Percentiles rank a stretch among this genome's conserved stretches.
Conservation (phyloP, 2,113 vertebrate genomes). For the Apistogramma diplotaenia region DNA sequence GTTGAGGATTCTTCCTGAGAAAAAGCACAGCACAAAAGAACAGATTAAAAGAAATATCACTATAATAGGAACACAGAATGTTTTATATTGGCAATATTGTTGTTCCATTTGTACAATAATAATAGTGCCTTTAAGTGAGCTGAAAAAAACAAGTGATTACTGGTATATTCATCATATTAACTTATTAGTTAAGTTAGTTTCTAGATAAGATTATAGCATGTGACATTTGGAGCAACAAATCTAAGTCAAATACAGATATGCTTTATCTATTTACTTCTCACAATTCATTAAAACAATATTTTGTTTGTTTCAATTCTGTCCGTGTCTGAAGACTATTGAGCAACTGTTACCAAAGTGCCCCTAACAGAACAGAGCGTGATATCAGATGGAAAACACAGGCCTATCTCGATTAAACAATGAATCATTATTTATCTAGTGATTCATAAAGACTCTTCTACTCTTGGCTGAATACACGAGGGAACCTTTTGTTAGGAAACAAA, state of each 20-base stretch:
- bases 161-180: background rate
- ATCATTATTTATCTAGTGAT: constrained; percentile 85
- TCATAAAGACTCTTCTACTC: constrained; percentile 85
- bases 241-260: background rate
- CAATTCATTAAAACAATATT: constrained; percentile 17
- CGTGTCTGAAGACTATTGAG: constrained; percentile 70
- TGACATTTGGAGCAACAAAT: background rate
- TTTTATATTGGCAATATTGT: background rate
- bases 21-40: constrained; percentile 38
- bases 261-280: constrained; percentile 3
- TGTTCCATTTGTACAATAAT: background rate
- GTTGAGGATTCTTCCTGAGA: constrained; percentile 89
- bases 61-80: background rate
- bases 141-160: background rate
- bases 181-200: background rate
- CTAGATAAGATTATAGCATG: background rate
- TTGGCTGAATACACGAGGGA: constrained; percentile 81
- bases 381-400: constrained; percentile 84
- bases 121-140: background rate
- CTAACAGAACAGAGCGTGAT: constrained; percentile 75
- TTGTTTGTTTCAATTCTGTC: constrained; percentile 33
- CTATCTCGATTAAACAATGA: constrained; percentile 91
- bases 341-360: constrained; percentile 80
- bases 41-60: constrained; percentile 27
- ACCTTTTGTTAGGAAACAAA: constrained; percentile 87